Evolutionary conservation across 2,113 vertebrate species (phyloP), one percentile per base, ranked within the genome.

Genomic region (Indri indri): DNA sequence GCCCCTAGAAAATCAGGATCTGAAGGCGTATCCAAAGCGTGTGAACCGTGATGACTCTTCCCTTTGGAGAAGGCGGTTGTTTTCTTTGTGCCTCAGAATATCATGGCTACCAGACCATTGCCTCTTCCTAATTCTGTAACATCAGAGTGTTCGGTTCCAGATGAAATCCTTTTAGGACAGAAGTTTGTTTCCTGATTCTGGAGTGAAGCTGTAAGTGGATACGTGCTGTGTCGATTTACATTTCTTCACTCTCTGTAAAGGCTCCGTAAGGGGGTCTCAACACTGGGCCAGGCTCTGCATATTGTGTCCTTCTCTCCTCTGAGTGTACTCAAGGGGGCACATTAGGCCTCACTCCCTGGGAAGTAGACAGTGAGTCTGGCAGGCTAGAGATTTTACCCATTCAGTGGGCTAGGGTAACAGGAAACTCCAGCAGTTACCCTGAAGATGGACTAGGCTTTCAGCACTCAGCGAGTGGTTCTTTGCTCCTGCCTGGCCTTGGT

Each of bases 101-200:
- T 83, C 71, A 45, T 91, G 27, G 94, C 90, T 96, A 82, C 96
- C 95, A 94, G 74, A 95, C 97, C 94, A 65, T 95, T 94, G 96
- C 98, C 95, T 98, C 97, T 90, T 32, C 95, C 96, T 95, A 96
- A 94, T 90, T 96, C 91, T 95, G 68, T 95, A 92, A 95, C 97
- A 92, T 82, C 96, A 95, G 88, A 77, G 96, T 96, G 82, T 89
- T 88, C 27, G 17, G 83, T 95, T 96, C 96, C 92, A 97, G 97
- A 84, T 97, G 96, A 95, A 76, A 37, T 32, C 71, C 95, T 97
- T 90, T 96, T 88, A 97, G 96, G 61, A 80, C 73, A 52, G 45
- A 54, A 73, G 42, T 23, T 45, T 73, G 25, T 96, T 95, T 97
- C 98, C 97, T 93, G 82, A 92, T 96, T 97, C 84, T 85, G 94